These are phyloP conservation scores for Selenia dentaria DNA, from an alignment of 2,888 invertebrate species.

Conservation along the genomic window DNA sequence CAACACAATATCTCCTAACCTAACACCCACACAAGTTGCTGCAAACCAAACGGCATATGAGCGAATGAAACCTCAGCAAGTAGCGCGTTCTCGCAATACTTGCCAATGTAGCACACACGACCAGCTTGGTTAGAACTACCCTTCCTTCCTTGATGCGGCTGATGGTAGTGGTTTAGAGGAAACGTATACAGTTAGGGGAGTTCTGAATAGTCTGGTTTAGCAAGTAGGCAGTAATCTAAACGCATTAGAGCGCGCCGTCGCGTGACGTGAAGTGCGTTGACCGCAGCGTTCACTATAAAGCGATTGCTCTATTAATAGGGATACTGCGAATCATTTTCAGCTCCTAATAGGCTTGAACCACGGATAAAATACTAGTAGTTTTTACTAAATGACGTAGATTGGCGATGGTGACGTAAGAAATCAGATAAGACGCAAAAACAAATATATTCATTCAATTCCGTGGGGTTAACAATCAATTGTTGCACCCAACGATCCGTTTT, in stretches of 20 bases:
- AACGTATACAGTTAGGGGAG: slow-evolving; percentile 28
- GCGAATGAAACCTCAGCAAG: slow-evolving; percentile 65
- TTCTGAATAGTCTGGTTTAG: slow-evolving; percentile 50
- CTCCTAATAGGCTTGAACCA: slow-evolving; percentile 16
- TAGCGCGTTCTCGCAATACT: slow-evolving; percentile 67
- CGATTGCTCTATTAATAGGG: slow-evolving; percentile 74
- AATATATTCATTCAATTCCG: no score
- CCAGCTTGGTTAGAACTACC: slow-evolving; percentile 44
- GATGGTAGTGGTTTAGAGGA: slow-evolving; percentile 21
- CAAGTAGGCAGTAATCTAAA: slow-evolving; percentile 77
- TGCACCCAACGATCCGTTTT: no score
- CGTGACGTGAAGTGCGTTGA: slow-evolving; percentile 79
- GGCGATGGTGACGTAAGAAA: no score
- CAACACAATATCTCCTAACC: no score
- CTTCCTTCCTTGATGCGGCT: slow-evolving; percentile 18
- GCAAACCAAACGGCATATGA: slow-evolving; percentile 41
- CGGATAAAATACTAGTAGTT: background rate
- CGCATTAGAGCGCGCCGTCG: slow-evolving; percentile 76
- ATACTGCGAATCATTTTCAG: slow-evolving; percentile 46
- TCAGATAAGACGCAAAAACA: no score
- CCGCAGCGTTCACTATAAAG: slow-evolving; percentile 69
- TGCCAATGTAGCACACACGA: slow-evolving; percentile 50
- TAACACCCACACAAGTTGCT: slow-evolving; percentile 35
- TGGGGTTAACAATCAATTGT: no score
- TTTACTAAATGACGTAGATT: slow-evolving; percentile 3